Evolutionary conservation across 2,797 vertebrate genomes (phyloP).

Genomic region (Clarias platycephalus): DNA sequence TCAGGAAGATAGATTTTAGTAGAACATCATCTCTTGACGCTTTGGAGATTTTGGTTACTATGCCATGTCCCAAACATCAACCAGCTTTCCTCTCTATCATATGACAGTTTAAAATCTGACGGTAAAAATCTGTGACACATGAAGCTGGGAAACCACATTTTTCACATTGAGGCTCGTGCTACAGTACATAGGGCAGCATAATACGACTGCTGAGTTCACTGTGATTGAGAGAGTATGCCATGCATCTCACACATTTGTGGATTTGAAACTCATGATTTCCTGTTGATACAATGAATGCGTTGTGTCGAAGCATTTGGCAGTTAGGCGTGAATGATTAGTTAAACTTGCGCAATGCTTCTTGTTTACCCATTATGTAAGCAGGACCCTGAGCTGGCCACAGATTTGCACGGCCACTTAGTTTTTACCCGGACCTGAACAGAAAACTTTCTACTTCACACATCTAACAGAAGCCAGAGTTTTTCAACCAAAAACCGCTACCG

Average conservation of each 20-base stretch:
- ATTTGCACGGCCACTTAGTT: background rate
- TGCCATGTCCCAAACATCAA: background rate
- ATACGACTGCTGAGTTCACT: background rate
- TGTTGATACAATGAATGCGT: background rate
- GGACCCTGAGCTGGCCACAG: conserved; percentile 1
- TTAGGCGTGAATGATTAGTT: background rate
- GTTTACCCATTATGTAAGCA: background rate
- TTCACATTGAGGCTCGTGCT: background rate
- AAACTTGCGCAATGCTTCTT: background rate
- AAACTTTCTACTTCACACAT: conserved; percentile 9
- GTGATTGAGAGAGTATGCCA: background rate
- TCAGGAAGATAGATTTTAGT: background rate
- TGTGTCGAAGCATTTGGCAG: background rate
- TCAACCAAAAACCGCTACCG: background rate
- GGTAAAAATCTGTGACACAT: background rate
- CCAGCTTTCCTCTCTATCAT: background rate
- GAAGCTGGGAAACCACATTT: background rate
- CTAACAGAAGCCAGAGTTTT: too few relatives aligned
- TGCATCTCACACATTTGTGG: background rate
- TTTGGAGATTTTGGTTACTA: background rate
- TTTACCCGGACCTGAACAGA: conserved; percentile 26
- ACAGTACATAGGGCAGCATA: too few relatives aligned
- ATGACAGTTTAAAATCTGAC: too few relatives aligned
- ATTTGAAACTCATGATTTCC: background rate
- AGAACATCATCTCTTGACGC: background rate